Percentiles rank a stretch among this genome's conserved stretches.
Conservation (phyloP, 2,113 vertebrate species). For the Leuciscus idus region DNA sequence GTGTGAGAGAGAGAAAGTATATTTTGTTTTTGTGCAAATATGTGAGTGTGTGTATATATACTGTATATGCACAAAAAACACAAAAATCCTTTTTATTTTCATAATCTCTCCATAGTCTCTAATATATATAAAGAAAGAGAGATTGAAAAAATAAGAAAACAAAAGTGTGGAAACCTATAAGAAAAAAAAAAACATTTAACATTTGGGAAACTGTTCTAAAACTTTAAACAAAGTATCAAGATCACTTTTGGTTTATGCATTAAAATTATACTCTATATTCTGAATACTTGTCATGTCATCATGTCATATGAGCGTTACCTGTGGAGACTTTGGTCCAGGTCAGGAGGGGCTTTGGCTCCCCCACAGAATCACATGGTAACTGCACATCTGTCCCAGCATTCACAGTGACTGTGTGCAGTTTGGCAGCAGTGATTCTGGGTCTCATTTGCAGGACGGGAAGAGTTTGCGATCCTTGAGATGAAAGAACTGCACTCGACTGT, state of each 20-base stretch:
- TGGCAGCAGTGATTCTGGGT: conserved; percentile 81
- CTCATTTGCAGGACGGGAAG: conserved; percentile 66
- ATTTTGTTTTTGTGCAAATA: too few species aligned
- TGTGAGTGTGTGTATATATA: too few species aligned
- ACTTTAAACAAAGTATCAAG: background rate
- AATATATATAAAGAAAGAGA: too few species aligned
- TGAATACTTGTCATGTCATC: background rate
- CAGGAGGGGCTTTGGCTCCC: conserved; percentile 84
- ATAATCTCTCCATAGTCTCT: too few species aligned
- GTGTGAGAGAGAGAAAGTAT: too few species aligned
- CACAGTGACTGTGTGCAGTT: conserved; percentile 74
- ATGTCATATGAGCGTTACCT: conserved; percentile 74
- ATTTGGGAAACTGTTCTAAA: background rate
- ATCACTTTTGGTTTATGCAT: background rate
- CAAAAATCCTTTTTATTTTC: too few species aligned
- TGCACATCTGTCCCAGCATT: conserved; percentile 77
- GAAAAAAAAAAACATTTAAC: background rate
- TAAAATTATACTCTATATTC: background rate
- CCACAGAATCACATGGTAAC: conserved; percentile 84
- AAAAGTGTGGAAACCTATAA: background rate
- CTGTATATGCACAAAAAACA: too few species aligned
- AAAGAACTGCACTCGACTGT: conserved; percentile 38
- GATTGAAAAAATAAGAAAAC: too few species aligned
- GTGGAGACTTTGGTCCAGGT: conserved; percentile 94
- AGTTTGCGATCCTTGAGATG: conserved; percentile 42